phyloP scores from a whole-genome alignment of 2,797 vertebrate species.

The Carcharodon carcharias region DNA sequence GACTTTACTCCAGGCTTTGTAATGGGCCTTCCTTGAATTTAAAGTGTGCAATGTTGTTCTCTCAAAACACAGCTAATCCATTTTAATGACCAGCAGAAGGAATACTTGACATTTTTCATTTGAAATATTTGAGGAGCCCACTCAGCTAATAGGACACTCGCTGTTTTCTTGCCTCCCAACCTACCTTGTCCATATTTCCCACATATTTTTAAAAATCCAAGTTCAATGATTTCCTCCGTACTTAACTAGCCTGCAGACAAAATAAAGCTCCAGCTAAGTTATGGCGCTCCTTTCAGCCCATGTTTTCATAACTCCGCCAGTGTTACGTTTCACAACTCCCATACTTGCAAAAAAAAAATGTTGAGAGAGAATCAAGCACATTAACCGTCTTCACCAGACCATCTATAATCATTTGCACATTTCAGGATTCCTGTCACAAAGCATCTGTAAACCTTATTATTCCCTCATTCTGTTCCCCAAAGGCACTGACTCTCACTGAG shows the following conservation, averaged over 20 bases:
- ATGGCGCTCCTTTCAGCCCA: neutral
- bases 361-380: neutral
- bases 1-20: neutral
- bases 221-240: neutral
- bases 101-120: constrained; percentile 38
- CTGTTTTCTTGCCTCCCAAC: neutral
- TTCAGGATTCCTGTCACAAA: neutral
- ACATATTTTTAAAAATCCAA: neutral
- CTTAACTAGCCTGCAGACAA: neutral
- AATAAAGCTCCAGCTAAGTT: too few relatives aligned
- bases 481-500: neutral
- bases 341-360: neutral
- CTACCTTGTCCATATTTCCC: neutral
- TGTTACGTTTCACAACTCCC: neutral
- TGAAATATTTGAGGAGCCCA: constrained; percentile 46
- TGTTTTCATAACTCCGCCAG: neutral
- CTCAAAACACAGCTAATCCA: neutral
- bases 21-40: neutral
- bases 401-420: constrained; percentile 1
- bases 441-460: neutral
- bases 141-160: constrained; percentile 33
- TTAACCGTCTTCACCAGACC: neutral
- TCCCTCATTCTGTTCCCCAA: neutral
- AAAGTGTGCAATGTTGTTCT: neutral
- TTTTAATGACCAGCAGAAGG: neutral